These are phyloP conservation scores for Hesperophylax magnus DNA, from an alignment of 1,140 invertebrate species.

Conservation along the genomic window DNA sequence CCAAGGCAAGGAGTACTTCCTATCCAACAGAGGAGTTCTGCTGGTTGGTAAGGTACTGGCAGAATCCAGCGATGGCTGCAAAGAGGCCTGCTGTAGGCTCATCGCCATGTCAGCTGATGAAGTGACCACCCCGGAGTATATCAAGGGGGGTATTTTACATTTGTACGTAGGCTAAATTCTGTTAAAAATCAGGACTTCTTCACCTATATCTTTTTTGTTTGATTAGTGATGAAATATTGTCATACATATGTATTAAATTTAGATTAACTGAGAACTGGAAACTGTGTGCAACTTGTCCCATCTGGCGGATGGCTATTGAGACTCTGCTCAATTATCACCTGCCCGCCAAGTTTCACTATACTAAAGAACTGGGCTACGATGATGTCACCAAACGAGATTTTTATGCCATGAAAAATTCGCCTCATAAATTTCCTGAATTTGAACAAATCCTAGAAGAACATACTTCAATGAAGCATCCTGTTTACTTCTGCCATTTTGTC, in stretches of 20 bases:
- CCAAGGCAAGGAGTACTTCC: constrained; percentile 61
- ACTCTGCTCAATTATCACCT: constrained; percentile 69
- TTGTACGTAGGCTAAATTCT: constrained; percentile 59
- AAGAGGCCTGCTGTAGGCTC: constrained; percentile 60
- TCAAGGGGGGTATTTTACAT: constrained; percentile 63
- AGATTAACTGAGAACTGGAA: constrained; percentile 71
- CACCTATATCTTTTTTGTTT: not conserved
- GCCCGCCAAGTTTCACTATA: constrained; percentile 72
- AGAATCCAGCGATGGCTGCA: not conserved
- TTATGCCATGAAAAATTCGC: constrained; percentile 36
- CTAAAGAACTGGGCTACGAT: constrained; percentile 69
- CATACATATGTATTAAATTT: not conserved
- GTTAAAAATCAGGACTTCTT: not conserved
- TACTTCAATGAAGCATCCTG: constrained; percentile 1
- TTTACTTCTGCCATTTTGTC: constrained; percentile 35
- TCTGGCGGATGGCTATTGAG: constrained; percentile 71
- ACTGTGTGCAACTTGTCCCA: constrained; percentile 64
- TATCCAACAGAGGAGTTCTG: constrained; percentile 57
- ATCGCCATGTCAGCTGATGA: constrained; percentile 63
- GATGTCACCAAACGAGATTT: constrained; percentile 69
- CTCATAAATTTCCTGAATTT: constrained; percentile 28
- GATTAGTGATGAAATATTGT: not conserved
- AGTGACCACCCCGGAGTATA: constrained; percentile 62
- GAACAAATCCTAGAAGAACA: constrained; percentile 18
- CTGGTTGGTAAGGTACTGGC: constrained; percentile 3